These are phyloP conservation scores for Nebria salina DNA, from an alignment of 2,888 invertebrate species.

Conservation along the genomic window DNA sequence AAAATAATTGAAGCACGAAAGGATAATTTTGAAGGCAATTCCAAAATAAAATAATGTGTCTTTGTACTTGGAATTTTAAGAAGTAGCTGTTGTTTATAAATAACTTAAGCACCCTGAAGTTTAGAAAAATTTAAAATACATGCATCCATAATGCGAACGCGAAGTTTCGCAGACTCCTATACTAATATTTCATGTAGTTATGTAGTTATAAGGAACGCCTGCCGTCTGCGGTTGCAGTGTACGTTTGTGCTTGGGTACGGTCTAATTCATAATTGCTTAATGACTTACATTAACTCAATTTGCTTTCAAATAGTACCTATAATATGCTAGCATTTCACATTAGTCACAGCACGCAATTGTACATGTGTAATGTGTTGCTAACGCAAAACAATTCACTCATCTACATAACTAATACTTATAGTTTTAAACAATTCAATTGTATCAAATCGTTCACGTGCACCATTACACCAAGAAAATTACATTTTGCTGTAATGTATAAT, in stretches of 20 bases:
- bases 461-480: neutral
- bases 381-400: neutral
- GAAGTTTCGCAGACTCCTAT: too few species aligned
- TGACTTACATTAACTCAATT: slow-evolving; percentile 44
- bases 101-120: too few species aligned
- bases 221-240: neutral
- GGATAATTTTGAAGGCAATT: too few species aligned
- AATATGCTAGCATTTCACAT: neutral
- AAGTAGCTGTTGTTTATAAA: too few species aligned
- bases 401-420: neutral
- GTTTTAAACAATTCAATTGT: neutral
- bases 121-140: too few species aligned
- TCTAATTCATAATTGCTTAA: slow-evolving; percentile 38
- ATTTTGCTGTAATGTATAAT: too few species aligned
- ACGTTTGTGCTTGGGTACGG: neutral
- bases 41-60: too few species aligned
- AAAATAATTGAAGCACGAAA: too few species aligned
- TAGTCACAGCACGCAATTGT: neutral
- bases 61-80: too few species aligned
- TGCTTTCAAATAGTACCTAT: slow-evolving; percentile 32
- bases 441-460: neutral
- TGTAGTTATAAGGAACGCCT: too few species aligned
- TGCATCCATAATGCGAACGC: too few species aligned
- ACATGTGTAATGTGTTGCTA: neutral
- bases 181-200: too few species aligned